phyloP scores from a whole-genome alignment of 1,140 invertebrate genomes.

The Saccostrea glomerata region DNA sequence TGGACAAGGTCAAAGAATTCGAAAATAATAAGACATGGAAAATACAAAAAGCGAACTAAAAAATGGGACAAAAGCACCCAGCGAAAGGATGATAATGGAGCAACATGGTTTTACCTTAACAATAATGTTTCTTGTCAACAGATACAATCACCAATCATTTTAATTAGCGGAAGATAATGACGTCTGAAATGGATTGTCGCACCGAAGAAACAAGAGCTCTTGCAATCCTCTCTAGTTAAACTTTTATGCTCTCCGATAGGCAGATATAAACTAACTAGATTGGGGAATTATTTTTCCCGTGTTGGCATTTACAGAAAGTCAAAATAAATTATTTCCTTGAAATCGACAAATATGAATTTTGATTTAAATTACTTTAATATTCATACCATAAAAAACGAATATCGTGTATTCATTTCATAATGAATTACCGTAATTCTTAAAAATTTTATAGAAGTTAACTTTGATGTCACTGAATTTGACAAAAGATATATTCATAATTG shows the following conservation, averaged over 20 bases:
- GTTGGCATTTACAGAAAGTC: not conserved
- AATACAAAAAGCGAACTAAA: not conserved
- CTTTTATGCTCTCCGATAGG: not conserved
- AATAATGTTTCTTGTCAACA: constrained; percentile 16
- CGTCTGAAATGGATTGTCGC: constrained; percentile 22
- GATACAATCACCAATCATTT: constrained; percentile 32
- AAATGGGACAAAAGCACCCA: not conserved
- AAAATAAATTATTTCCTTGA: not conserved
- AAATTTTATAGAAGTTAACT: not conserved
- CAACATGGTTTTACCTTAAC: constrained; percentile 1
- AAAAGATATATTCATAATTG: not conserved
- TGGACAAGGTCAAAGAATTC: constrained; percentile 10
- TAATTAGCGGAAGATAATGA: constrained; percentile 31
- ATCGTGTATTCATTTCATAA: not conserved
- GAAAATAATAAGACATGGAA: not conserved
- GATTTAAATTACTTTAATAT: not conserved
- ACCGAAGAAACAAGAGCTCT: not conserved
- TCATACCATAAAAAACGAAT: not conserved
- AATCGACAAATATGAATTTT: not conserved
- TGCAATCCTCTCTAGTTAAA: not conserved
- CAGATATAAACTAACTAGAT: not conserved
- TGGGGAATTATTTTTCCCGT: not conserved
- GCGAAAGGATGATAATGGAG: constrained; percentile 8
- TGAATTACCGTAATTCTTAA: not conserved
- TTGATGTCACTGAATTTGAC: not conserved